Evolutionary conservation across 2,113 vertebrate species (phyloP), one percentile per base, ranked within the genome.

Genomic region (Peromyscus leucopus): DNA sequence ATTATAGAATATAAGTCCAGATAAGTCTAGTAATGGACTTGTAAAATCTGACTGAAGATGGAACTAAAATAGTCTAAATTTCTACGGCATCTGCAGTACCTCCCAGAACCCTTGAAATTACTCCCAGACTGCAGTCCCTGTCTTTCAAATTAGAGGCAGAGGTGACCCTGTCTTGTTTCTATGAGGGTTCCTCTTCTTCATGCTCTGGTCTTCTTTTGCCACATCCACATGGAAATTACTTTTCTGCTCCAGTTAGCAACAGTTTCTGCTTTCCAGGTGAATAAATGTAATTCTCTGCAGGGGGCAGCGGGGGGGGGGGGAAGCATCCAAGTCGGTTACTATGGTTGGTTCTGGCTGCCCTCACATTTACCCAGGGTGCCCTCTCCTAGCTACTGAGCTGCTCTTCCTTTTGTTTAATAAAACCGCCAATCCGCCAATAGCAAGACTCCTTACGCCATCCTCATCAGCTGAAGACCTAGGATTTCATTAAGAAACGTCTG

Each of bases 221-320:
- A 93, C 71, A 91, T 96, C 75, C 92, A 94, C 96, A 94, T 95
- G 95, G 96, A 97, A 98, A 97, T 97, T 97, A 97, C 89, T 92
- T 98, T 97, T 98, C 96, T 97, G 97, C 97, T 97, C 88, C 89
- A 95, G 92, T 97, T 98, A 97, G 89, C 97, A 97, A 96, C 95
- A 96, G 88, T 95, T 95, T 97, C 76, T 97, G 82, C 92, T 95
- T 98, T 98, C 92, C 96, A 97, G 96, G 96, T 96, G 97, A 97
- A 93, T 92, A 97, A 93, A 95, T 83, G 72, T 89, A 89, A 91
- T 96, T 97, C 95, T 97, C 90, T 92, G 46, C 82, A 90, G 92
- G 92, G 93, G 91, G 26, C 2, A 9, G 26, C 2, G 5, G 31
- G 31, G 19, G 39, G 79, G 84, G 65, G 94, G 82, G 55, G 91